Base-by-base conservation (phyloP, 1,140 invertebrate genomes). In the Penaeus japonicus region DNA sequence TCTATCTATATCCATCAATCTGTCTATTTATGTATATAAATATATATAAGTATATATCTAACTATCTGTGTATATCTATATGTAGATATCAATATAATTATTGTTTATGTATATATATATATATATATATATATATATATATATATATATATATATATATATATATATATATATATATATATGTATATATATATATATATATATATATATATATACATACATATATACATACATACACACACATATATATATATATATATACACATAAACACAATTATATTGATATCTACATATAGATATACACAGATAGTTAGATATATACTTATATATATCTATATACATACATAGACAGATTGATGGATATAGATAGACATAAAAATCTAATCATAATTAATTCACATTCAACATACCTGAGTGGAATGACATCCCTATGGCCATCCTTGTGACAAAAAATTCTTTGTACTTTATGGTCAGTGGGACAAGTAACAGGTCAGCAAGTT, bases 391-490 rank as follows among this genome's bases (percentile, higher is more conserved):
- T 27, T 54, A 47, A 12, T 20, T 22, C n/a, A 77, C 47, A 32
- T 85, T 77, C 35, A 85, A 59, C 81, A 91, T 91, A 93, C 96
- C 95, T 24, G 96, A 96, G 92, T 98, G 97, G 92, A 96, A 98
- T 88, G 95, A 95, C 96, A 98, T 97, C 1, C 96, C 96, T 84
- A 96, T 96, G 0, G 96, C 95, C 95, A 98, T 97, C 86, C 96
- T 94, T 81, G 97, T 96, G 75, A 97, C 95, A 88, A 98, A 96
- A 93, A 97, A 97, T 89, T 97, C 96, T 92, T 97, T 97, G 92
- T 97, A 96, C 87, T 95, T 94, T 91, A 95, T 95, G 0, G 96
- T 95, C 0, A 98, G 92, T 0, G 96, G 95, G 35, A 95, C 95
- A 20, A 97, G 92, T 24, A 97, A 91, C 35, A 98, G 91, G 91